phyloP scores from a whole-genome alignment of 2,888 invertebrate species.

The Microctonus aethiopoides region DNA sequence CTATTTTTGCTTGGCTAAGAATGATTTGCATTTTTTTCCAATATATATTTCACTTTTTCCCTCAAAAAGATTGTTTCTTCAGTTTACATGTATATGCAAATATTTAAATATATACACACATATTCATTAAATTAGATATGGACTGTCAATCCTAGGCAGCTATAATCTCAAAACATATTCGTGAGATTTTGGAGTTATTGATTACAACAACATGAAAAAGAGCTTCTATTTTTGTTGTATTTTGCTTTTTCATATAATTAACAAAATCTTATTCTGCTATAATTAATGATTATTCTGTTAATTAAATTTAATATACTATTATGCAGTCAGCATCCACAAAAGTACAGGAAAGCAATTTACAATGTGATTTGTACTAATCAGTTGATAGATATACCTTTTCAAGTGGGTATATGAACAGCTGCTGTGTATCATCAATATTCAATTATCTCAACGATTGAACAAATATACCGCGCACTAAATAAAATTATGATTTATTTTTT shows the following conservation, averaged over 20 bases:
- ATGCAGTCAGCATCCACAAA: not conserved
- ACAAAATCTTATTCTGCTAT: slow-evolving; percentile 2
- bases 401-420: slow-evolving; percentile 37
- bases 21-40: not conserved
- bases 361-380: slow-evolving; percentile 51
- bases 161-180: not conserved
- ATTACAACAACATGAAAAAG: not conserved
- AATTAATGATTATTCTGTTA: not conserved
- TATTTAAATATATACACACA: not conserved
- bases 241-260: not conserved
- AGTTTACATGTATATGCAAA: not conserved
- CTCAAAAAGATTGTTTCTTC: not conserved
- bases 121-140: not conserved
- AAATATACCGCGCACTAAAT: not conserved
- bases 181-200: not conserved
- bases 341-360: slow-evolving; percentile 15
- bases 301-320: slow-evolving; percentile 10
- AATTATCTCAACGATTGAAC: slow-evolving; percentile 22
- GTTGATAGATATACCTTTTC: slow-evolving; percentile 40
- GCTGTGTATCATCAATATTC: slow-evolving; percentile 30
- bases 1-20: not conserved
- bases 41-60: not conserved
- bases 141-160: slow-evolving; percentile 2
- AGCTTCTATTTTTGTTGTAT: not conserved
- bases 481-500: not conserved